These are phyloP conservation scores for Lordiphosa clarofinis DNA, from an alignment of 1,140 invertebrate species.

Conservation along the genomic window DNA sequence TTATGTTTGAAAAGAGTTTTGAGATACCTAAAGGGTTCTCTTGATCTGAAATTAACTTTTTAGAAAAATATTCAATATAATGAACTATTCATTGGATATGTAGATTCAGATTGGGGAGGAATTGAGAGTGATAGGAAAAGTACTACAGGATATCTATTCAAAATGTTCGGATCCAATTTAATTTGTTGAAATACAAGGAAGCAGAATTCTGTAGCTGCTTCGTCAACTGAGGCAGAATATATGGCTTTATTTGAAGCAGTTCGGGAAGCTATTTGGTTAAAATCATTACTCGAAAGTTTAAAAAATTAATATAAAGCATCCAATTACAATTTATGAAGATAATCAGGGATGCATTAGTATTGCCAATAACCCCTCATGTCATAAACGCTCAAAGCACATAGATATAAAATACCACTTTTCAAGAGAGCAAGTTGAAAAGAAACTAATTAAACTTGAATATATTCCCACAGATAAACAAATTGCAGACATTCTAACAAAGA, in stretches of 20 bases:
- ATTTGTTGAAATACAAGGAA: not conserved
- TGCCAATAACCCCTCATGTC: no score
- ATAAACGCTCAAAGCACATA: no score
- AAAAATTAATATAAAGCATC: not conserved
- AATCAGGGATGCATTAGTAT: not conserved
- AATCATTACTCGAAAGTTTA: not conserved
- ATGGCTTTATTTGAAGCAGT: slow-evolving; percentile 3
- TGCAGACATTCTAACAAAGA: not conserved
- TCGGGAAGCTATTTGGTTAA: slow-evolving; percentile 1
- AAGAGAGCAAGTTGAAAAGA: no score
- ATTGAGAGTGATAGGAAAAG: not conserved
- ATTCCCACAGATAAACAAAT: slow-evolving; percentile 1
- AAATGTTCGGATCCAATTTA: not conserved
- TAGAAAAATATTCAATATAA: not conserved
- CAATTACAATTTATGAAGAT: not conserved
- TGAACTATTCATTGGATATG: not conserved
- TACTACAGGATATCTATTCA: slow-evolving; percentile 3
- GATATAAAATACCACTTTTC: no score
- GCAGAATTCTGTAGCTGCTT: not conserved
- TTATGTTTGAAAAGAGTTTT: slow-evolving; percentile 21
- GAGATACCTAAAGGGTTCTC: slow-evolving; percentile 10
- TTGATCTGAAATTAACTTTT: slow-evolving; percentile 3
- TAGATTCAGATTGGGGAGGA: slow-evolving; percentile 4
- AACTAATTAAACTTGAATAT: not conserved
- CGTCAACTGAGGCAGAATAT: slow-evolving; percentile 1